Base-by-base conservation (phyloP, 2,113 vertebrate genomes). In the Barbus barbus region DNA sequence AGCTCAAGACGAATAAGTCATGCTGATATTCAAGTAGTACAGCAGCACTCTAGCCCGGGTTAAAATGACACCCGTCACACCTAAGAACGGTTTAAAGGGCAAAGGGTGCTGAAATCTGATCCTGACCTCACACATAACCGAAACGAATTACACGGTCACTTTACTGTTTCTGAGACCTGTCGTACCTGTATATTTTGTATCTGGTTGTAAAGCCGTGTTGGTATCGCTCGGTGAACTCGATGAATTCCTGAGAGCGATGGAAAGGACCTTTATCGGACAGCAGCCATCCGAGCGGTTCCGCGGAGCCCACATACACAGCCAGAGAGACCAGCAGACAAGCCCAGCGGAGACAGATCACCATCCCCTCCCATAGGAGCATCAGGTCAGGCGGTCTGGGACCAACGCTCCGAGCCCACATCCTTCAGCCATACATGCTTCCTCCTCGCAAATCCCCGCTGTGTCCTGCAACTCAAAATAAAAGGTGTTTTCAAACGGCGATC, bases 401-500 rank as follows among this genome's bases (percentile, higher is more conserved):
- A 95, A 94, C 95, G 92, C 96, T 94, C 92, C 95, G 95, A 94
- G 94, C 93, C 96, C 95, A 95, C 97, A 98, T 98, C 94, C 96
- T 98, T 96, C 96, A 95, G 93, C 95, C 95, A 96, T 93, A 92
- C 94, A 95, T 84, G 94, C 96, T 94, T 96, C 96, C 97, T 98
- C 95, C 96, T 97, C 94, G 91, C 93, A 67, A n/a, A 22, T 81
- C 78, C 61, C 44, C 26, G 12, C 14, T n/a, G 5, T 51, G 16
- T 67, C 41, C 60, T 63, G 78, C 16, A 81, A 81, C 20, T 61
- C 56, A 44, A 20, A 79, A 44, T 26, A 44, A 26, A 4, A 28
- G 58, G 38, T 63, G 71, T 73, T 73, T 78, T 44, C 24, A 78
- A 76, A 76, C 20, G 53, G 22, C 36, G 56, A 24, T 44, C 36